phyloP scores from a whole-genome alignment of 2,113 vertebrate genomes.

The Pampusana beccarii region DNA sequence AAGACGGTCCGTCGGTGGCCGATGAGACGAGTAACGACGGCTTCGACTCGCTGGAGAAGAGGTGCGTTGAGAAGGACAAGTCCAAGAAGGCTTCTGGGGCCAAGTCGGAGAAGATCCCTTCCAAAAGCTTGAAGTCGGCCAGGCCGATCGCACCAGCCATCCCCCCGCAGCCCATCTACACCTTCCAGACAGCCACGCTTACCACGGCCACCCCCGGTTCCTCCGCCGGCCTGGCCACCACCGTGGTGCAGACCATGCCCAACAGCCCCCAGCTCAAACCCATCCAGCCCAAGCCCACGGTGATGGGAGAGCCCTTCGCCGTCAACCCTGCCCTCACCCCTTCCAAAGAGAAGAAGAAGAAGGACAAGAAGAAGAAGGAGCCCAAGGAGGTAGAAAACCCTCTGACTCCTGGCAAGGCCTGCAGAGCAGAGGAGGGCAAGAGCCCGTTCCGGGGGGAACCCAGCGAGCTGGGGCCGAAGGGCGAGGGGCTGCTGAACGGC shows the following conservation, averaged over 20 bases:
- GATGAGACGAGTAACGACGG: slow-evolving; percentile 95
- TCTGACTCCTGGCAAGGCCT: slow-evolving; percentile 86
- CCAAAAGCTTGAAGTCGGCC: slow-evolving; percentile 92
- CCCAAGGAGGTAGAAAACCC: slow-evolving; percentile 93
- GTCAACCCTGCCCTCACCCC: slow-evolving; percentile 86
- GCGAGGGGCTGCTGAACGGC: slow-evolving; percentile 91
- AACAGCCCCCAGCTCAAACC: slow-evolving; percentile 96
- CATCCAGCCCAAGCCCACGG: slow-evolving; percentile 90
- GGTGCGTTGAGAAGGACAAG: slow-evolving; percentile 83
- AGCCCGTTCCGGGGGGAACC: slow-evolving; percentile 88
- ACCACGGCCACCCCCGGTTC: slow-evolving; percentile 87
- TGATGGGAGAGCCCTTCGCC: slow-evolving; percentile 88
- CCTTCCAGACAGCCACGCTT: slow-evolving; percentile 84
- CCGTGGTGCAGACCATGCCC: slow-evolving; percentile 91
- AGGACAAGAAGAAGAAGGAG: slow-evolving; percentile 97
- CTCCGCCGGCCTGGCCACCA: slow-evolving; percentile 81
- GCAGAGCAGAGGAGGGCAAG: slow-evolving; percentile 90
- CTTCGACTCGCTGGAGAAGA: slow-evolving; percentile 88
- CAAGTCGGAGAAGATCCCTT: slow-evolving; percentile 89
- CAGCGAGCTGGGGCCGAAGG: slow-evolving; percentile 82
- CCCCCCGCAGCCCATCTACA: slow-evolving; percentile 89
- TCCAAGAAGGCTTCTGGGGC: slow-evolving; percentile 84
- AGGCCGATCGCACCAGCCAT: slow-evolving; percentile 87
- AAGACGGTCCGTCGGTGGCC: slow-evolving; percentile 88
- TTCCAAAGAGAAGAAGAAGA: slow-evolving; percentile 98